A percentile compares a stretch with the other conserved stretches of the same genome.
These are phyloP conservation scores for Eudyptes chrysolophus DNA, from an alignment of 2,113 vertebrate species.

Conservation along the genomic window DNA sequence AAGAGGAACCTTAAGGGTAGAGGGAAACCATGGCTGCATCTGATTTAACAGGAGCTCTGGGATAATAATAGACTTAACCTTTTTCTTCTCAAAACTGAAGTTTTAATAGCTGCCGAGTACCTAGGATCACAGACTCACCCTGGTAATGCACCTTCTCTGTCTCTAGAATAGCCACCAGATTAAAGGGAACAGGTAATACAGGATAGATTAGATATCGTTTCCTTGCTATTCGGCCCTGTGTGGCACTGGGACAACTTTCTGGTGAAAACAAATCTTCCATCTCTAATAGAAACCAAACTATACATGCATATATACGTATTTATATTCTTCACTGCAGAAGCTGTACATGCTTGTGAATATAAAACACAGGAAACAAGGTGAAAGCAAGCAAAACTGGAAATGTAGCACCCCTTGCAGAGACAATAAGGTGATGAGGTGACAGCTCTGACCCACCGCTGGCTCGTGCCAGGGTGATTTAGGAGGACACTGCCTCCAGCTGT, in stretches of 20 bases:
- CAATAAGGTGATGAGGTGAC: not conserved
- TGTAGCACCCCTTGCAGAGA: not conserved
- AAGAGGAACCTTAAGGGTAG: not conserved
- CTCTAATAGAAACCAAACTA: not conserved
- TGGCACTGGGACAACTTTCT: not conserved
- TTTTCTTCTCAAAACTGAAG: not conserved
- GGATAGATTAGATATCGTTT: not conserved
- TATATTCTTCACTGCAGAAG: not conserved
- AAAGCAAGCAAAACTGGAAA: not conserved
- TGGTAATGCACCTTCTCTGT: not conserved
- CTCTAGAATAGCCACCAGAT: not conserved
- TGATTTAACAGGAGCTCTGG: not conserved
- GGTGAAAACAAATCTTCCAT: not conserved
- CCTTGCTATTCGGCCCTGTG: not conserved
- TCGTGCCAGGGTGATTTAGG: not conserved
- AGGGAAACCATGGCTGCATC: not conserved
- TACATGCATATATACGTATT: not conserved
- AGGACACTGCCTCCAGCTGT: not conserved
- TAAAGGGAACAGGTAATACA: not conserved
- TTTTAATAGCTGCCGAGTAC: not conserved
- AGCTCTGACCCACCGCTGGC: not conserved
- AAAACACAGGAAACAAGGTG: not conserved
- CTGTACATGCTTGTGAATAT: not conserved
- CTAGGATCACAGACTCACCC: not conserved
- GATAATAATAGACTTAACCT: not conserved